Base-by-base conservation (phyloP, 2,888 invertebrate species). In the Pristionchus japonicus region DNA sequence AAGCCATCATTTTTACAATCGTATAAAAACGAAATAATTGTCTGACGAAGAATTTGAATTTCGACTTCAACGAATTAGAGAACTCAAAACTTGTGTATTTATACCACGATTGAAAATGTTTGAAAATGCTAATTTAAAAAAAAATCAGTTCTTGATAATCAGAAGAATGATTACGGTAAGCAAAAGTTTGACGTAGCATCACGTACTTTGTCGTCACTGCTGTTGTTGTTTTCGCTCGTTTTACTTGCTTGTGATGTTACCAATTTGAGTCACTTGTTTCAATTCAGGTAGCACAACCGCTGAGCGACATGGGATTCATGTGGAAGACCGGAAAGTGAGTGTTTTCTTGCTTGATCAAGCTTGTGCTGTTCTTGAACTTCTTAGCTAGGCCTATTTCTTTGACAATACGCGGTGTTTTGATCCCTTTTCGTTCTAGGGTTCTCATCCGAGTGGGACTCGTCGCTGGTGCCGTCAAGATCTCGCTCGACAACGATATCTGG, bases 401-500 rank as follows among this genome's bases (percentile, higher is more conserved):
- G n/a, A n/a, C n/a, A n/a, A n/a, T n/a, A n/a, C n/a, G n/a, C n/a
- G n/a, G n/a, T 57, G n/a, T n/a, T 23, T n/a, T 13, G 0, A 64
- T 27, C 52, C 1, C 0, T 9, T 27, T 27, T 20, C 31, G 9
- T 89, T 90, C 31, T 43, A 93, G 92, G 82, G 86, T 90, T 47
- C 91, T 90, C 47, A 86, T 92, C 84, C 92, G 92, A 83, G 91
- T 93, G 64, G 93, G 91, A 74, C 70, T 93, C 37, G 93, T 93
- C 27, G 93, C 91, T 34, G 93, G 91, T 31, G 93, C 93, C 43
- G 92, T 93, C 80, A 93, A 93, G 88, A 67, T 93, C 83, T 93
- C 93, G 34, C 90, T 92, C 74, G 93, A 93, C 90, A 92, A 93
- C 86, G 92, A 92, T 85, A 91, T 93, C 83, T 93, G 93, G 93